These are phyloP conservation scores for Oreocharis arfaki DNA, from an alignment of 2,113 vertebrate genomes.

Conservation along the genomic window DNA sequence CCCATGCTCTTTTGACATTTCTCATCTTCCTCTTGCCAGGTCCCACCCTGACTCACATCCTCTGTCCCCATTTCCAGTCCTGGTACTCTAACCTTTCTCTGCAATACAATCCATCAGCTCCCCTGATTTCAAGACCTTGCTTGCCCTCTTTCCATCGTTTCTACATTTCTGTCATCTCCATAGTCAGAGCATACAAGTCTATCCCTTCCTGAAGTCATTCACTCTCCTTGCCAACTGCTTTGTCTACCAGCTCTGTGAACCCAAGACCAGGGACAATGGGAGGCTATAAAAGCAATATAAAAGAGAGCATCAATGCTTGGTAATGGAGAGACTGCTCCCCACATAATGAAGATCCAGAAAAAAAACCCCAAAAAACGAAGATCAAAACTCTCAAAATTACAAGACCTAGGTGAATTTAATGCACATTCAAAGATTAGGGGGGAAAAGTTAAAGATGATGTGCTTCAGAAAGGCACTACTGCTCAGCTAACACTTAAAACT, in stretches of 20 bases:
- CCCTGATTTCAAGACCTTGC: background rate
- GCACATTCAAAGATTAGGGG: background rate
- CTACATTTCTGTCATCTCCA: background rate
- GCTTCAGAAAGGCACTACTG: background rate
- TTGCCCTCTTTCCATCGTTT: background rate
- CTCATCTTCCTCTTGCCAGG: background rate
- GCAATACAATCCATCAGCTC: background rate
- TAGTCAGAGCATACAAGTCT: background rate
- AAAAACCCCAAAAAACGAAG: rapidly evolving
- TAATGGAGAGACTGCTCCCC: background rate
- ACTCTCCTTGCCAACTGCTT: background rate
- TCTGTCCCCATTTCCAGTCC: background rate
- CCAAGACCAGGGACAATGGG: background rate
- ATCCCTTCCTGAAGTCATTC: background rate
- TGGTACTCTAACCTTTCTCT: background rate
- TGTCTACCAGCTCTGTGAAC: background rate
- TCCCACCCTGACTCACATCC: background rate
- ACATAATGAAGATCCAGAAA: background rate
- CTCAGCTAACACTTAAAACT: background rate
- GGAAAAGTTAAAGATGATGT: background rate
- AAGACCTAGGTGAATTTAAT: background rate
- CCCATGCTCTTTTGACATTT: background rate
- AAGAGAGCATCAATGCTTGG: background rate
- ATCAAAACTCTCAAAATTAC: background rate
- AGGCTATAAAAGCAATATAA: background rate